phyloP scores from a whole-genome alignment of 2,888 invertebrate genomes.

The Psylliodes chrysocephalus region DNA sequence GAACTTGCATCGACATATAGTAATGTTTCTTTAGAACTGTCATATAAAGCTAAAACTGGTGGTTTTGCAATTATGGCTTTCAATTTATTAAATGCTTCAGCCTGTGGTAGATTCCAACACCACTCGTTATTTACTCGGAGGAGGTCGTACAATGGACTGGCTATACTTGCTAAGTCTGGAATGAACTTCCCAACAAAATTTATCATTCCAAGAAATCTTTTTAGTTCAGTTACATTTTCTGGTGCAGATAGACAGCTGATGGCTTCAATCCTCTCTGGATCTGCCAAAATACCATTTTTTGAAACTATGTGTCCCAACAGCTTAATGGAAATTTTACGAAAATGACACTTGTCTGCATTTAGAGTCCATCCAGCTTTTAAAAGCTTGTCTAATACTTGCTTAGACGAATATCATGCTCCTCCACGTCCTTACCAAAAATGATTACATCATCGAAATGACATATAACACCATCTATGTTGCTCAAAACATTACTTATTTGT shows the following conservation, averaged over 20 bases:
- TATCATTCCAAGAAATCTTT: conserved; percentile 36
- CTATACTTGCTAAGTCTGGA: conserved; percentile 23
- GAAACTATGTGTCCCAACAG: conserved; percentile 38
- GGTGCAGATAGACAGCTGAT: conserved; percentile 32
- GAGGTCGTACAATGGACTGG: conserved; percentile 18
- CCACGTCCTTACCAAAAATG: background rate
- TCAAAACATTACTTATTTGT: conserved; percentile 6
- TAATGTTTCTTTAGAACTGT: conserved; percentile 11
- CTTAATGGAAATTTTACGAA: conserved; percentile 29
- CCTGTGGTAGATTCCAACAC: conserved; percentile 10
- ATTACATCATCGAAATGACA: conserved; percentile 24
- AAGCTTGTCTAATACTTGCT: background rate
- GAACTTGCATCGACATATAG: conserved; percentile 29
- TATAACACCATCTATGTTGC: conserved; percentile 19
- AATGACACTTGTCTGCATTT: conserved; percentile 39
- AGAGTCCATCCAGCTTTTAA: conserved; percentile 21
- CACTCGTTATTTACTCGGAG: conserved; percentile 15
- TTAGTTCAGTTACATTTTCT: conserved; percentile 33
- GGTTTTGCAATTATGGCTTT: too few relatives aligned
- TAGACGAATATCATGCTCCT: background rate
- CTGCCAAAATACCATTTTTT: conserved; percentile 28
- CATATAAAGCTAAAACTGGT: conserved; percentile 27
- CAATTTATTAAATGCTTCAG: conserved; percentile 19
- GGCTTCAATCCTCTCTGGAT: conserved; percentile 36
- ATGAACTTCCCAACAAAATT: conserved; percentile 33